These are phyloP conservation scores for Phymorhynchus buccinoides DNA, from an alignment of 1,140 invertebrate genomes.

Conservation along the genomic window DNA sequence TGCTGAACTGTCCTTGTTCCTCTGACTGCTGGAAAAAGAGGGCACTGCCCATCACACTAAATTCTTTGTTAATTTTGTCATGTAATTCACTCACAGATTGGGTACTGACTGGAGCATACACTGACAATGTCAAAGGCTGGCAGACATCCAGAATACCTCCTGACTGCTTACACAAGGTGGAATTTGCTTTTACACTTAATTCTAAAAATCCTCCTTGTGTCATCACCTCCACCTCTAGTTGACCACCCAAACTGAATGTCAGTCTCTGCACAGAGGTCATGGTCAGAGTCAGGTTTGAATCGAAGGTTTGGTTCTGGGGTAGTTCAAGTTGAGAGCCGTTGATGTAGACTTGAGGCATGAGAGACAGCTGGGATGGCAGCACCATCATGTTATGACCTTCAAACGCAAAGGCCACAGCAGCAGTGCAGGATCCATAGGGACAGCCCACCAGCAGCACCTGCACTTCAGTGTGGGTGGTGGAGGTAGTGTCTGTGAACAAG, in stretches of 20 bases:
- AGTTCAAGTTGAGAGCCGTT: slow-evolving; percentile 22
- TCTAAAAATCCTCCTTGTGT: slow-evolving; percentile 22
- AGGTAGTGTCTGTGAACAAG: slow-evolving; percentile 23
- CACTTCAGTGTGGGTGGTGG: slow-evolving; percentile 33
- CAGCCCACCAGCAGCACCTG: slow-evolving; percentile 48
- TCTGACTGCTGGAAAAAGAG: slow-evolving; percentile 14
- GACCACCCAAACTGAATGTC: slow-evolving; percentile 1
- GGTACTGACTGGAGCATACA: slow-evolving; percentile 20
- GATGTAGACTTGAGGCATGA: slow-evolving; percentile 41
- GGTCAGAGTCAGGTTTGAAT: neutral
- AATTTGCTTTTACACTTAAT: slow-evolving; percentile 16
- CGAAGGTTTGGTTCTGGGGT: slow-evolving; percentile 11
- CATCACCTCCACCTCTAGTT: slow-evolving; percentile 2
- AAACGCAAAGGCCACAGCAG: slow-evolving; percentile 38
- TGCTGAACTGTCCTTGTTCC: slow-evolving; percentile 18
- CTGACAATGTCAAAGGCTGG: slow-evolving; percentile 28
- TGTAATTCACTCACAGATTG: slow-evolving; percentile 37
- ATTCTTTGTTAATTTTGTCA: neutral
- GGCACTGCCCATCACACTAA: slow-evolving; percentile 4
- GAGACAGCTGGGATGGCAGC: slow-evolving; percentile 36
- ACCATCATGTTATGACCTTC: slow-evolving; percentile 37
- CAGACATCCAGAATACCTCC: slow-evolving; percentile 49
- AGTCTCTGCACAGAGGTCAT: slow-evolving; percentile 17
- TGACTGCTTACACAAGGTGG: slow-evolving; percentile 35
- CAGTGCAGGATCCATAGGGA: slow-evolving; percentile 45